A percentile compares a stretch with the other conserved stretches of the same genome.
Evolutionary conservation across 2,888 invertebrate genomes (phyloP).

Genomic region (Campoplex nolae): DNA sequence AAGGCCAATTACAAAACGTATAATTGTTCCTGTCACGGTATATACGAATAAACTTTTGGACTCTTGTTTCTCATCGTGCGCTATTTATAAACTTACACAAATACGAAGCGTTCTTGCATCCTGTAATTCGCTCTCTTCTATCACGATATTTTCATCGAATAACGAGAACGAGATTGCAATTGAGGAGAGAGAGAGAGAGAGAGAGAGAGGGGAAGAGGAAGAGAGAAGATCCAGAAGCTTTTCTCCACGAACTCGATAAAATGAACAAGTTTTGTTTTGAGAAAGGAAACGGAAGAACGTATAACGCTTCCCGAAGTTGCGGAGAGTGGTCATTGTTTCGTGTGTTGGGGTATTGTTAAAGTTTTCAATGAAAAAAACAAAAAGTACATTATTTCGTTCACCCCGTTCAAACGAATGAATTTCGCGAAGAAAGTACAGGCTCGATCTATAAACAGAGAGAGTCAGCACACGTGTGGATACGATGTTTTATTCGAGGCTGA

Average conservation of each 20-base stretch:
- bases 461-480: background rate
- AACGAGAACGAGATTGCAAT: constrained; percentile 15
- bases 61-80: constrained; percentile 3
- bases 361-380: constrained; percentile 36
- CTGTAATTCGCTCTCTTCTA: constrained; percentile 6
- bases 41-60: constrained; percentile 30
- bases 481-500: background rate
- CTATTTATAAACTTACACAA: constrained; percentile 14
- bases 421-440: background rate
- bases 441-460: too few relatives aligned
- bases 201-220: background rate
- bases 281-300: constrained; percentile 16
- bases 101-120: constrained; percentile 10
- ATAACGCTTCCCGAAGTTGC: constrained; percentile 16
- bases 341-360: constrained; percentile 18
- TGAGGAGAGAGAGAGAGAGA: background rate
- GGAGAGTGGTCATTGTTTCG: constrained; percentile 26
- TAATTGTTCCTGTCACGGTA: constrained; percentile 64
- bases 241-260: constrained; percentile 2
- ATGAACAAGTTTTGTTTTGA: constrained; percentile 38
- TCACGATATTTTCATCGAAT: constrained; percentile 54
- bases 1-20: constrained; percentile 66
- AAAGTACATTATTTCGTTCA: constrained; percentile 25
- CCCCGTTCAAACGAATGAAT: constrained; percentile 16
- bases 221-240: background rate